Evolutionary conservation across 2,797 vertebrate species (phyloP), one percentile per base, ranked within the genome.

Genomic region (Amazonetta brasiliensis): DNA sequence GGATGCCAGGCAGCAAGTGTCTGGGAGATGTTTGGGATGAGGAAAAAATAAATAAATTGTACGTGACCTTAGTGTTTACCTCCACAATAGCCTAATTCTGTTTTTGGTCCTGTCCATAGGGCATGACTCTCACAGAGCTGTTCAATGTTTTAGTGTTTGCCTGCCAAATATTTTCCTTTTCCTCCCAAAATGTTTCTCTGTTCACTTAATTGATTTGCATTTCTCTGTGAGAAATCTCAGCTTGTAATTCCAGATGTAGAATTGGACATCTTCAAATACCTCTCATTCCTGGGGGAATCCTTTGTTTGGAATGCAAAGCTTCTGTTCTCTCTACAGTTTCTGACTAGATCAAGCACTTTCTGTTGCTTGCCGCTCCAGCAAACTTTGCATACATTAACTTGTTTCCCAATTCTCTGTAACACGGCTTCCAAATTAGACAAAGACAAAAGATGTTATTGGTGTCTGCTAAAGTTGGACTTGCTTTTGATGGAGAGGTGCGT

Each of bases 161-260:
- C 85, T 88, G 83, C 68, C 74, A 94, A 94, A 60, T 88, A 63
- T 84, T 95, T 95, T 71, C 60, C 59, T 79, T 88, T 73, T 68
- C 71, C 44, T 95, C 62, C 83, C 78, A 62, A 89, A 87, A 85
- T 81, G 68, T 92, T 89, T 94, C 89, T 77, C 80, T 59, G 68
- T 92, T 95, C 0, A 2, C 77, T 90, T 89, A 72, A 91, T 55
- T 89, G 80, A 90, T 96, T 84, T 90, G 83, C 86, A 80, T 96
- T 96, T 96, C 92, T 95, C 88, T 85, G 81, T 71, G 95, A 95
- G 95, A 95, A 96, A 89, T 90, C 87, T 90, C 84, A 50, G 83
- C 84, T 92, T 92, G 84, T 86, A 67, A 79, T 90, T 90, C 71
- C 88, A 89, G 74, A 46, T 67, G 74, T 71, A 96, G 56, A 84